Evolutionary conservation across 1,140 invertebrate genomes (phyloP).

Genomic region (Lepidurus couesii): DNA sequence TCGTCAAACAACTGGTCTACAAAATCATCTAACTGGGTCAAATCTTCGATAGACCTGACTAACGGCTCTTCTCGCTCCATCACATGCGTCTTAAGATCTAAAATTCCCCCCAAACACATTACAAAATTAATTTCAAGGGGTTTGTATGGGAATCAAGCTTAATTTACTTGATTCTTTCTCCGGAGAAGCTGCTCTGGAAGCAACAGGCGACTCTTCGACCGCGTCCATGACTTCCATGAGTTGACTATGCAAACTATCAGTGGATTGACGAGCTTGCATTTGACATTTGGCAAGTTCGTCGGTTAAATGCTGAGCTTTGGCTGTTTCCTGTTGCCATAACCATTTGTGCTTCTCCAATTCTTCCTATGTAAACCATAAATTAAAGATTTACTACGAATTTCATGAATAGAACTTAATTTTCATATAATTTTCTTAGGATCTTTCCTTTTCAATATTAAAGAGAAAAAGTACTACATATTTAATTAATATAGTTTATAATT

Average conservation of each 20-base stretch:
- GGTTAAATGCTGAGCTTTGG: slow-evolving; percentile 1
- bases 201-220: not conserved
- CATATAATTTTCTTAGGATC: too few species aligned
- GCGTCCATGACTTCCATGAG: slow-evolving; percentile 13
- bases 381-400: slow-evolving; percentile 29
- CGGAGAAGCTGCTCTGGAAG: not conserved
- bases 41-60: not conserved
- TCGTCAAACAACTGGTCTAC: not conserved
- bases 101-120: too few species aligned
- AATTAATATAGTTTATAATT: too few species aligned
- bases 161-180: not conserved
- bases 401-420: not conserved
- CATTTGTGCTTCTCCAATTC: slow-evolving; percentile 37
- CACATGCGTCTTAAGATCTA: not conserved
- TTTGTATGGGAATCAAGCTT: too few species aligned
- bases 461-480: too few species aligned
- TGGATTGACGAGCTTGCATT: not conserved
- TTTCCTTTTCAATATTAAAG: too few species aligned
- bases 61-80: not conserved
- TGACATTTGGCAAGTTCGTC: not conserved
- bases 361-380: slow-evolving; percentile 28
- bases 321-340: slow-evolving; percentile 2
- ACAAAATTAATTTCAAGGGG: too few species aligned
- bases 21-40: not conserved
- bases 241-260: slow-evolving; percentile 12